Evolutionary conservation across 2,888 invertebrate species (phyloP).

Genomic region (Hirtodrosophila duncani): DNA sequence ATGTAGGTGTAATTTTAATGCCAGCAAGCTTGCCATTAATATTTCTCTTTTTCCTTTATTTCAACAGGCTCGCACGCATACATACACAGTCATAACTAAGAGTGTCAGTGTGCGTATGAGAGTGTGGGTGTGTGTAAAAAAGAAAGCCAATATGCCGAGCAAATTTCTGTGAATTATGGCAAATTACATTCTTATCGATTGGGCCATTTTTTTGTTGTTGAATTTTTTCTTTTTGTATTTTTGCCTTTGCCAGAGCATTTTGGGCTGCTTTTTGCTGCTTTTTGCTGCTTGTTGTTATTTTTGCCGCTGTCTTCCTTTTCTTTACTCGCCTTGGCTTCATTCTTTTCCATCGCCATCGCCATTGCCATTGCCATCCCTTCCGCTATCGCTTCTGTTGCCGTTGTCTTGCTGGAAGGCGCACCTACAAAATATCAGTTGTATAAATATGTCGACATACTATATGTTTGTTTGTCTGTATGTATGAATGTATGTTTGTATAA

Average conservation of each 20-base stretch:
- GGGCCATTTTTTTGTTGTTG: slow-evolving; percentile 43
- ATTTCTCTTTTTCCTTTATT: slow-evolving; percentile 35
- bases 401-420: no score
- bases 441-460: no score
- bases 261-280: slow-evolving; percentile 5
- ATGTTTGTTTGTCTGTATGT: no score
- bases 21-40: slow-evolving; percentile 59
- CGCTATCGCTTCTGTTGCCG: no score
- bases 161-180: slow-evolving; percentile 74
- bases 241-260: no score
- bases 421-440: no score
- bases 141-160: slow-evolving; percentile 62
- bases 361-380: no score
- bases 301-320: slow-evolving; percentile 24
- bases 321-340: background rate
- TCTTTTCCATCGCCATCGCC: no score
- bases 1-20: slow-evolving; percentile 62
- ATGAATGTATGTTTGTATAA: no score
- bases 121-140: slow-evolving; percentile 5
- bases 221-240: slow-evolving; percentile 7
- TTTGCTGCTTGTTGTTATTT: slow-evolving; percentile 4
- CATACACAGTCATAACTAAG: background rate
- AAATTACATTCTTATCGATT: slow-evolving; percentile 75
- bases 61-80: background rate
- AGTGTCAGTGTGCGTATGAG: slow-evolving; percentile 10